Evolutionary conservation across 2,888 invertebrate genomes (phyloP).

Genomic region (Schizotus pectinicornis): DNA sequence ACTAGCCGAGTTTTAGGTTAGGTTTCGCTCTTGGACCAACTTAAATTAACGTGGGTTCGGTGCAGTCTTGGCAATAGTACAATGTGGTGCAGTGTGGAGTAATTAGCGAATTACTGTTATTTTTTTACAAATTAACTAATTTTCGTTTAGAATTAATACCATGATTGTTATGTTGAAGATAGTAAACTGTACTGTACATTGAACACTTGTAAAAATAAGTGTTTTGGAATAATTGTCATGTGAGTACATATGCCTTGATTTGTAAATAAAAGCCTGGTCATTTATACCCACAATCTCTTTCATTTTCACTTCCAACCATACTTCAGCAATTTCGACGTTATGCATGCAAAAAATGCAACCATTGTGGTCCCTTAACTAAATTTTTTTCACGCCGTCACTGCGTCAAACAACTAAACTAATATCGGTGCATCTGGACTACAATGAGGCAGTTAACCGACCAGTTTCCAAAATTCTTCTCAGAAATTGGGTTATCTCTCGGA

Average conservation of each 20-base stretch:
- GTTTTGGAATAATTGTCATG: conserved; percentile 52
- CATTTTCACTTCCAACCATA: background rate
- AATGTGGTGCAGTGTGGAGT: conserved; percentile 37
- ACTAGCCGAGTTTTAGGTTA: conserved; percentile 10
- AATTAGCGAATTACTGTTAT: conserved; percentile 40
- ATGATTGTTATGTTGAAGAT: conserved; percentile 46
- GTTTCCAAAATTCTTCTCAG: too few species aligned
- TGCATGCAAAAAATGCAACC: too few species aligned
- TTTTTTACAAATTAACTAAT: conserved; percentile 43
- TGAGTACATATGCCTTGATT: conserved; percentile 55
- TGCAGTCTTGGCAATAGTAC: conserved; percentile 32
- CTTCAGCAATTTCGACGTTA: too few species aligned
- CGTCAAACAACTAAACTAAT: too few species aligned
- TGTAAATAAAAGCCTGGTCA: conserved; percentile 54
- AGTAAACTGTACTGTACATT: conserved; percentile 43
- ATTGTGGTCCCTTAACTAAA: too few species aligned
- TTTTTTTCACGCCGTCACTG: too few species aligned
- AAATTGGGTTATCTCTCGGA: too few species aligned
- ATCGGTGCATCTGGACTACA: too few species aligned
- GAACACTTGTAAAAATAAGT: conserved; percentile 42
- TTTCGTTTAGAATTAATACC: conserved; percentile 47
- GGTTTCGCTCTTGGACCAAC: conserved; percentile 12
- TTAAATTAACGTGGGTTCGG: conserved; percentile 15
- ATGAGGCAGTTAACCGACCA: too few species aligned
- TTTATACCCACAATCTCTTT: conserved; percentile 42